Evolutionary conservation across 2,888 invertebrate species (phyloP).

Genomic region (Chrysolina haemoptera): DNA sequence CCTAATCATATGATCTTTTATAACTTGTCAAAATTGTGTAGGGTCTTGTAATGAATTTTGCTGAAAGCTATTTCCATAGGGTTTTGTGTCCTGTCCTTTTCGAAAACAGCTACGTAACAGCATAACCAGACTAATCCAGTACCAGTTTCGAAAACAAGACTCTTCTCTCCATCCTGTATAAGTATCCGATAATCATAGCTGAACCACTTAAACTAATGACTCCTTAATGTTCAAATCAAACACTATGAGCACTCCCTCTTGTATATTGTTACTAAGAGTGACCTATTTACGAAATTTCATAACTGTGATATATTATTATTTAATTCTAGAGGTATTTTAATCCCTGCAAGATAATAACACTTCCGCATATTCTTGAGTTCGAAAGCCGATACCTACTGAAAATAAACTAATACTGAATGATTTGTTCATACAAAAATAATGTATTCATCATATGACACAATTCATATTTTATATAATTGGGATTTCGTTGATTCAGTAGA

Average conservation of each 20-base stretch:
- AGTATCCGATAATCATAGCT: constrained; percentile 5
- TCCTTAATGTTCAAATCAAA: constrained; percentile 14
- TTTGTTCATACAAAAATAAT: neutral
- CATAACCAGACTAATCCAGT: neutral
- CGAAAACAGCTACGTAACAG: too few relatives aligned
- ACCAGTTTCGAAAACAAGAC: neutral
- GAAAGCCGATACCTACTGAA: neutral
- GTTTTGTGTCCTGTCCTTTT: too few relatives aligned
- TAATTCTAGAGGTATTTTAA: constrained; percentile 3
- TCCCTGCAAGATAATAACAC: neutral
- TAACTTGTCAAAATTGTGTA: too few relatives aligned
- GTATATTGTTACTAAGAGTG: constrained; percentile 15
- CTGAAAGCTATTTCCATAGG: too few relatives aligned
- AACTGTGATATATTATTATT: neutral
- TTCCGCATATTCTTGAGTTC: neutral
- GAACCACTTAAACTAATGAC: constrained; percentile 5
- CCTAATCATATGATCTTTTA: too few relatives aligned
- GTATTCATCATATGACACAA: neutral
- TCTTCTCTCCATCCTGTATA: neutral
- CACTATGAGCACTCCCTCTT: constrained; percentile 7
- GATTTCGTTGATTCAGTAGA: too few relatives aligned
- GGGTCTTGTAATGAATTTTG: too few relatives aligned
- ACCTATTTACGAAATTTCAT: constrained; percentile 5
- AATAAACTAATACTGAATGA: neutral
- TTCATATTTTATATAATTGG: too few relatives aligned